Evolutionary conservation across 1,140 invertebrate genomes (phyloP).

Genomic region (Papilio helenus): DNA sequence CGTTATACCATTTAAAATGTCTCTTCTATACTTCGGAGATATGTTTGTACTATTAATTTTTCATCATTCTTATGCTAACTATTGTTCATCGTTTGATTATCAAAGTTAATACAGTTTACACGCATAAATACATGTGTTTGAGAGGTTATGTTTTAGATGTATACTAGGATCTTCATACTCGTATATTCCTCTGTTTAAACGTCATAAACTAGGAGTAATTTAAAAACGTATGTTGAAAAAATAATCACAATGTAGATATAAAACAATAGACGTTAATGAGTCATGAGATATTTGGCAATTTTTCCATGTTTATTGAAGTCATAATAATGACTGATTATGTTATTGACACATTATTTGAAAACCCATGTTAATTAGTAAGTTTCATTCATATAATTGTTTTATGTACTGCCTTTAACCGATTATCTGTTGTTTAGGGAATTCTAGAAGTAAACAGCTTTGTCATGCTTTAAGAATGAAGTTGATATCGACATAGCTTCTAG

Average conservation of each 20-base stretch:
- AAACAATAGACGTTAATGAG: constrained; percentile 4
- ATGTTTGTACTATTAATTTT: background rate
- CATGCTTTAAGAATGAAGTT: background rate
- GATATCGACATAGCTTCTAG: background rate
- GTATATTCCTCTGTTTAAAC: background rate
- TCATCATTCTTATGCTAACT: too few species aligned
- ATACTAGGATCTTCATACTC: background rate
- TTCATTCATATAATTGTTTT: background rate
- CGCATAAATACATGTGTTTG: background rate
- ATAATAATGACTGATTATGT: background rate
- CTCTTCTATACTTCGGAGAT: background rate
- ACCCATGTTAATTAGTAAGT: background rate
- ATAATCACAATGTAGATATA: background rate
- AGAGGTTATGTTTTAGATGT: background rate
- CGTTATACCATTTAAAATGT: background rate
- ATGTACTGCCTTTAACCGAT: background rate
- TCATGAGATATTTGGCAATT: background rate
- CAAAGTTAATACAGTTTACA: background rate
- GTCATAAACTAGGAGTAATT: background rate
- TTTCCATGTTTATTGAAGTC: background rate
- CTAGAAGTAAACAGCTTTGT: background rate
- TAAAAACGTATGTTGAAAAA: background rate
- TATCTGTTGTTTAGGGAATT: background rate
- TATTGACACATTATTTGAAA: background rate
- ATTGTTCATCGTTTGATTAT: too few species aligned